Conservation (phyloP, 1,140 invertebrate species). For the Papilio xuthus region DNA sequence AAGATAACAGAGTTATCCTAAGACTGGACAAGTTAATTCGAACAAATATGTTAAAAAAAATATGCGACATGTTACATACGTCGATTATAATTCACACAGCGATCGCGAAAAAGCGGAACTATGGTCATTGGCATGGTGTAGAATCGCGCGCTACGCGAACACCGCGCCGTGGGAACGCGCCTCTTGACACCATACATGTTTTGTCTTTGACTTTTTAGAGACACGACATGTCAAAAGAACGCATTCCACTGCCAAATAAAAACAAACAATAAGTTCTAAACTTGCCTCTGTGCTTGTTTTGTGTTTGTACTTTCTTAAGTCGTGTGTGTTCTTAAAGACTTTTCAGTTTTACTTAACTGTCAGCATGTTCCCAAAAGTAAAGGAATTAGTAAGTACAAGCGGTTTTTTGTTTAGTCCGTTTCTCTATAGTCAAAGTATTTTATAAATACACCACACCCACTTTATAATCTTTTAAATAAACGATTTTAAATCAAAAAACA, state of each 20-base stretch:
- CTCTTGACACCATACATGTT: not conserved
- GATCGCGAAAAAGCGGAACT: conserved; percentile 35
- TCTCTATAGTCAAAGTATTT: not conserved
- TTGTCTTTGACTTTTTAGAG: not conserved
- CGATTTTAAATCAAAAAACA: not conserved
- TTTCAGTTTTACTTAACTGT: not conserved
- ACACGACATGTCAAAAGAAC: not conserved
- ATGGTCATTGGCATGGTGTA: conserved; percentile 33
- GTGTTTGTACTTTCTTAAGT: too few relatives aligned
- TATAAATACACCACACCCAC: not conserved
- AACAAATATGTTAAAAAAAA: not conserved
- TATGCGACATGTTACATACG: conserved; percentile 16
- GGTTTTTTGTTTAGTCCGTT: not conserved
- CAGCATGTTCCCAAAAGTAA: not conserved
- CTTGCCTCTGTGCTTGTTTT: too few relatives aligned
- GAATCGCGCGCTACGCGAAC: not conserved
- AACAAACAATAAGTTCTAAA: not conserved
- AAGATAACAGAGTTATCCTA: not conserved
- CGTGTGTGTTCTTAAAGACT: too few relatives aligned
- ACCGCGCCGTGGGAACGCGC: not conserved
- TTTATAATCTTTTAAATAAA: not conserved
- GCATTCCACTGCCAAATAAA: not conserved
- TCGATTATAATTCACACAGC: conserved; percentile 21
- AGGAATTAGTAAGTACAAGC: too few relatives aligned
- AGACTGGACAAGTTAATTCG: not conserved